Conservation (phyloP, 2,113 vertebrate species). For the Nibea albiflora region DNA sequence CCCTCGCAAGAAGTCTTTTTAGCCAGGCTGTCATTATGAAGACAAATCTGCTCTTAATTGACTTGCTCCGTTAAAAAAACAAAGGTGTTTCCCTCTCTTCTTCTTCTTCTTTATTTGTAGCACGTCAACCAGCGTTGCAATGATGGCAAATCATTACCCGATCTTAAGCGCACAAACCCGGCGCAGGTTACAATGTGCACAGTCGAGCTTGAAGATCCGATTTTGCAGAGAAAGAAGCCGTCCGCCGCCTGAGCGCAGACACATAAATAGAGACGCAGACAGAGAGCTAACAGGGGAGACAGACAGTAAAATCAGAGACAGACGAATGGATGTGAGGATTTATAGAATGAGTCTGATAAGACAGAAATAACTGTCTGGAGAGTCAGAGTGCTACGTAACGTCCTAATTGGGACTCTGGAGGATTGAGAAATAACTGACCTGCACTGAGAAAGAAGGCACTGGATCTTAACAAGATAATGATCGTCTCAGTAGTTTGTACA, state of each 20-base stretch:
- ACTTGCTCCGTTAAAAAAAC: slow-evolving; percentile 26
- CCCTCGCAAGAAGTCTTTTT: slow-evolving; percentile 21
- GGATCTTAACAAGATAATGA: slow-evolving; percentile 66
- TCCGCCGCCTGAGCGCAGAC: slow-evolving; percentile 33
- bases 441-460: not conserved
- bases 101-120: not conserved
- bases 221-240: not conserved
- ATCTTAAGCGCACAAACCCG: slow-evolving; percentile 4
- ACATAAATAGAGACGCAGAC: slow-evolving; percentile 44
- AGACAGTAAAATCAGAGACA: slow-evolving; percentile 48
- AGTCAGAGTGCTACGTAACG: slow-evolving; percentile 54
- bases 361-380: slow-evolving; percentile 67
- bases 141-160: slow-evolving; percentile 25
- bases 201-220: slow-evolving; percentile 38
- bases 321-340: slow-evolving; percentile 53
- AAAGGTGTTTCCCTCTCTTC: slow-evolving; percentile 8
- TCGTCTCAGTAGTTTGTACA: slow-evolving; percentile 56
- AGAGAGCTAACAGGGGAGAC: slow-evolving; percentile 19
- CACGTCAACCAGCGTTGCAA: slow-evolving; percentile 4
- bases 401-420: slow-evolving; percentile 78
- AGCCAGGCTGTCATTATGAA: slow-evolving; percentile 31
- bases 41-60: slow-evolving; percentile 53
- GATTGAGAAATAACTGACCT: slow-evolving; percentile 61
- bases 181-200: slow-evolving; percentile 13
- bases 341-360: slow-evolving; percentile 64